phyloP scores from a whole-genome alignment of 2,797 vertebrate genomes.

The Thaleichthys pacificus region DNA sequence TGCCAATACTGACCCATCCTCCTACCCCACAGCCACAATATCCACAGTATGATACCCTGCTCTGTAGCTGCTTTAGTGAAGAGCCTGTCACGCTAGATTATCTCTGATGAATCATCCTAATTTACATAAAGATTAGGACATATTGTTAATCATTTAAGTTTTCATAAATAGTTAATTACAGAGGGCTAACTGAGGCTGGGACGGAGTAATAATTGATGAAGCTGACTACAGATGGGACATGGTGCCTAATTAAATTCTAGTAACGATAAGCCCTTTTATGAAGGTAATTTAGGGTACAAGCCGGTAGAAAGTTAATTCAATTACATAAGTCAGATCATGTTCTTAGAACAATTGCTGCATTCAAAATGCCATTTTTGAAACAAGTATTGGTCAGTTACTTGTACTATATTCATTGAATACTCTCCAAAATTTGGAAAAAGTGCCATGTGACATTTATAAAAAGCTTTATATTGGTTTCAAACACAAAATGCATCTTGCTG shows the following conservation, averaged over 20 bases:
- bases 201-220: constrained; percentile 77
- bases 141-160: constrained; percentile 67
- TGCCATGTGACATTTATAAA: too few species aligned
- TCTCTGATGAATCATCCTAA: constrained; percentile 47
- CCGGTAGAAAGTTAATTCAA: constrained; percentile 22
- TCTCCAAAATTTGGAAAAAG: neutral
- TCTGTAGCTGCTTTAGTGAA: constrained; percentile 39
- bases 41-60: neutral
- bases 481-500: too few species aligned
- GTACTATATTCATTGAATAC: neutral
- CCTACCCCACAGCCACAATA: too few species aligned
- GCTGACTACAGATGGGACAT: constrained; percentile 62
- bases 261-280: constrained; percentile 54
- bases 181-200: constrained; percentile 56
- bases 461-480: too few species aligned
- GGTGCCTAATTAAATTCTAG: constrained; percentile 66
- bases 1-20: neutral
- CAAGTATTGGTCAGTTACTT: neutral
- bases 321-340: neutral
- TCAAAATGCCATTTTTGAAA: neutral
- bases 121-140: constrained; percentile 65
- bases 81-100: constrained; percentile 34
- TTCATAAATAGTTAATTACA: constrained; percentile 74
- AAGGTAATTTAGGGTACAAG: constrained; percentile 17
- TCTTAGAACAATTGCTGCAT: neutral